These are phyloP conservation scores for Glyphotaelius pellucidus DNA, from an alignment of 2,888 invertebrate genomes.

Conservation along the genomic window DNA sequence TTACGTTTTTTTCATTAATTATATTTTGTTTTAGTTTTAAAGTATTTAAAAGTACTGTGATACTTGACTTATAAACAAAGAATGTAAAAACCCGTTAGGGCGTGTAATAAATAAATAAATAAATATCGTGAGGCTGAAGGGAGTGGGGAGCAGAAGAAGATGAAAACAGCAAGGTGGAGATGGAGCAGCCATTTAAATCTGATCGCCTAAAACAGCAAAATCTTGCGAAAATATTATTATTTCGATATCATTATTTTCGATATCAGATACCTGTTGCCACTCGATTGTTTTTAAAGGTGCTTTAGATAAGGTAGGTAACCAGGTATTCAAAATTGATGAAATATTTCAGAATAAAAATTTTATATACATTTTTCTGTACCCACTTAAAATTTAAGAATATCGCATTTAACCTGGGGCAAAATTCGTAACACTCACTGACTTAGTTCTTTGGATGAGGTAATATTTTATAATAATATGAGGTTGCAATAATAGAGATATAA, in stretches of 20 bases:
- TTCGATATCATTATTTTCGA: not conserved
- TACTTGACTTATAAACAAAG: no score
- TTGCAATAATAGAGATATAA: not conserved
- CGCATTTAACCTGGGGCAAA: not conserved
- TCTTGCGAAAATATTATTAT: not conserved
- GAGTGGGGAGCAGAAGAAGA: no score
- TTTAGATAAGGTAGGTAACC: not conserved
- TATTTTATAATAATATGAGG: not conserved
- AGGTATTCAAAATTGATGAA: not conserved
- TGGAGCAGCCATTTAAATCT: no score
- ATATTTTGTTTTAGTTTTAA: no score
- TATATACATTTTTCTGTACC: not conserved
- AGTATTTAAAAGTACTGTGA: no score
- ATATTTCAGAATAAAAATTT: not conserved
- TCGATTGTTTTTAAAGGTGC: not conserved
- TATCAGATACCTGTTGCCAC: not conserved
- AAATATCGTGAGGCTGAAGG: no score
- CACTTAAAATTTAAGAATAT: not conserved
- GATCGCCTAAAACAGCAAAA: no score
- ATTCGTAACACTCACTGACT: not conserved
- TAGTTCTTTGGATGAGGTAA: not conserved
- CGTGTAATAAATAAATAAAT: no score
- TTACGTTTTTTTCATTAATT: no score
- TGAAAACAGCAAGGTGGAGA: no score
- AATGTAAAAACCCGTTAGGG: no score